These are phyloP conservation scores for Semibalanus balanoides DNA, from an alignment of 1,140 invertebrate species.

Conservation along the genomic window DNA sequence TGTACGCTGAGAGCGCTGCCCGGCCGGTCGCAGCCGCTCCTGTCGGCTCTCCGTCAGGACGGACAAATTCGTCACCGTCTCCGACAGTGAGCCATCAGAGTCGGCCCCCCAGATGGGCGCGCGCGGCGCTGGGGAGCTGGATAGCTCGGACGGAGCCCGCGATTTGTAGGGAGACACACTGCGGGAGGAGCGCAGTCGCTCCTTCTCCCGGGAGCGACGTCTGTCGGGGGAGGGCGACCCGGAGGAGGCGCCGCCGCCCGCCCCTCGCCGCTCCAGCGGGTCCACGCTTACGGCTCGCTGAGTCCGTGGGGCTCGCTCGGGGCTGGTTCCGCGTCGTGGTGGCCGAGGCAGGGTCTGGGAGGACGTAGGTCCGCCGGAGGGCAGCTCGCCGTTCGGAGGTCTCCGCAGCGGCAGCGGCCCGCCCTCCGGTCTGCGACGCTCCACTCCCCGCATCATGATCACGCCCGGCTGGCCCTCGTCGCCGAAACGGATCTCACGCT, in stretches of 20 bases:
- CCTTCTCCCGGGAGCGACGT: not conserved
- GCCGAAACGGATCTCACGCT: not conserved
- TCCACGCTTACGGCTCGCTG: not conserved
- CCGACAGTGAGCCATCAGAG: not conserved
- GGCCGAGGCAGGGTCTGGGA: not conserved
- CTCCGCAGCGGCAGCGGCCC: no score
- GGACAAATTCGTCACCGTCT: not conserved
- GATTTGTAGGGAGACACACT: not conserved
- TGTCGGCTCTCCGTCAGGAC: not conserved
- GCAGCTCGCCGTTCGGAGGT: no score
- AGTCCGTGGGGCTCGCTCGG: not conserved
- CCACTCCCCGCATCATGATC: not conserved
- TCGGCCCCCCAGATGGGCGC: not conserved
- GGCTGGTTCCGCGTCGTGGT: not conserved
- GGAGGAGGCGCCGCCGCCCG: no score
- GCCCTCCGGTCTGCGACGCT: not conserved
- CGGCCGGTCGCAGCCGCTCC: not conserved
- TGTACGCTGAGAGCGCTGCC: no score
- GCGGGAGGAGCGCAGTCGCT: not conserved
- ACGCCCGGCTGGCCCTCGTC: not conserved
- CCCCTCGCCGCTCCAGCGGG: not conserved
- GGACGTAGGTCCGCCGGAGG: no score
- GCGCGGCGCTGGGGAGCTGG: not conserved
- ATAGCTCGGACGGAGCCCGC: not conserved
- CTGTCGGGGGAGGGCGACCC: not conserved